phyloP scores from a whole-genome alignment of 2,888 invertebrate genomes.

The Drosophila eohydei region DNA sequence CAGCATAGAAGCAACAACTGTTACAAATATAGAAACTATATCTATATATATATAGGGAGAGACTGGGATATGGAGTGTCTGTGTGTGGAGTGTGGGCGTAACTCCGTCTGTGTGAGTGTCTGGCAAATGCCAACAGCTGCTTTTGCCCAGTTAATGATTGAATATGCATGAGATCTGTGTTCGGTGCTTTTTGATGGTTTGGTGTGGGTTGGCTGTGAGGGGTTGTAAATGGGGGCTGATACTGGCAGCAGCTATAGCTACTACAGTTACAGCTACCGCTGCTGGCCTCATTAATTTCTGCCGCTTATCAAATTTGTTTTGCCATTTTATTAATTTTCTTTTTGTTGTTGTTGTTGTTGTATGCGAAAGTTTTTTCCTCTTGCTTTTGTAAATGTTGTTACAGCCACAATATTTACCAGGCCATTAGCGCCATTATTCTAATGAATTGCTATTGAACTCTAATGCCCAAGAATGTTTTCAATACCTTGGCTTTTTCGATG shows the following conservation, averaged over 20 bases:
- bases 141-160: conserved; percentile 71
- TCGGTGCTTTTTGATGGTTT: background rate
- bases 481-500: background rate
- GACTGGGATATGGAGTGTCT: background rate
- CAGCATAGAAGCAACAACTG: conserved; percentile 36
- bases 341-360: conserved; percentile 35
- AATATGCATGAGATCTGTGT: conserved; percentile 67
- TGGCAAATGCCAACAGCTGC: conserved; percentile 69
- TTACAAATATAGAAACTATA: conserved; percentile 44
- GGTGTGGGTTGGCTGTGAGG: background rate
- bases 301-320: conserved; percentile 75
- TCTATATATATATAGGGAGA: conserved; percentile 12
- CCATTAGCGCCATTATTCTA: conserved; percentile 81
- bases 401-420: conserved; percentile 72
- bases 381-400: conserved; percentile 37
- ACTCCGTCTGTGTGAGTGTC: conserved; percentile 20
- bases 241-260: conserved; percentile 33
- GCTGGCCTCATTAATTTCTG: conserved; percentile 70
- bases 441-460: conserved; percentile 77
- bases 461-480: conserved; percentile 27
- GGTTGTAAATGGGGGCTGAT: conserved; percentile 12
- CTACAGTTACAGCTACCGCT: conserved; percentile 25
- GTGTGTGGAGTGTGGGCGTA: conserved; percentile 4
- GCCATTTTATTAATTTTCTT: conserved; percentile 62
- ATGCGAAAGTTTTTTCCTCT: conserved; percentile 18